Conservation (phyloP, 2,113 vertebrate genomes). For the Cottus gobio region DNA sequence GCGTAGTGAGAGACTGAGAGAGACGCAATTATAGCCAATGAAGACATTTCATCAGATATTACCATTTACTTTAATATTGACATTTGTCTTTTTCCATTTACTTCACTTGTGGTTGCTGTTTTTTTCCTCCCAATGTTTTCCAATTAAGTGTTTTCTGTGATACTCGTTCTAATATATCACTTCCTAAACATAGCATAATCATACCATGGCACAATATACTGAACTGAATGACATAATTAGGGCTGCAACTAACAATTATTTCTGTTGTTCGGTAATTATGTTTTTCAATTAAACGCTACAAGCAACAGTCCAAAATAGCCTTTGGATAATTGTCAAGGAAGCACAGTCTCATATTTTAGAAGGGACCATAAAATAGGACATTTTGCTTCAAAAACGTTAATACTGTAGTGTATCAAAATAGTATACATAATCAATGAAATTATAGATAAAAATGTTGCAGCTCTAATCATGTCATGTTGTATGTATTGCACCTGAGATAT, state of each 20-base stretch:
- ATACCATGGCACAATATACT: neutral
- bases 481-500: constrained; percentile 1
- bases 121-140: neutral
- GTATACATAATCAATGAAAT: neutral
- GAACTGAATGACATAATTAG: neutral
- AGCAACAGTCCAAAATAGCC: neutral
- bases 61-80: neutral
- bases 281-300: neutral
- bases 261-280: neutral
- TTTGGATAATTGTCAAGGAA: neutral
- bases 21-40: neutral
- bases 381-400: neutral
- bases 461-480: neutral
- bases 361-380: neutral
- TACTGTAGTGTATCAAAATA: neutral
- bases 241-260: neutral
- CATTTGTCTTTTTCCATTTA: neutral
- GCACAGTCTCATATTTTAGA: neutral
- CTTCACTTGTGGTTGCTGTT: neutral
- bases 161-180: neutral
- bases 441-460: neutral
- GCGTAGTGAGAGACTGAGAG: neutral
- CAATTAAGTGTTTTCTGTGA: neutral
- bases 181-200: neutral
- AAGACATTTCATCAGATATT: neutral